A percentile compares a stretch with the other conserved stretches of the same genome.
phyloP scores from a whole-genome alignment of 2,888 invertebrate species.

The Mythimna impura region DNA sequence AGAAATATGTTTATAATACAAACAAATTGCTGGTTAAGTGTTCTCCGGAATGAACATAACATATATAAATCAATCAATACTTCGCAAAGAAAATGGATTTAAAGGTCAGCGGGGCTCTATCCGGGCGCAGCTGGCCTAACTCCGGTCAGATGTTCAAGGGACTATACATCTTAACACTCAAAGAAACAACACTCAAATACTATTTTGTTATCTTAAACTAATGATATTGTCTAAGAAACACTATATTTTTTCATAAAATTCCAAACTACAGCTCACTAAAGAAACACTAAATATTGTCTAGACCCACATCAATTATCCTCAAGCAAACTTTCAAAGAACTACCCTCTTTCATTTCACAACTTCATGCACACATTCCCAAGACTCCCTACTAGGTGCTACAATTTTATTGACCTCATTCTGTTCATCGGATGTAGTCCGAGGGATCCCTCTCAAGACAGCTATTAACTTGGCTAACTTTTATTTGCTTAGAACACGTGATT shows the following conservation, averaged over 20 bases:
- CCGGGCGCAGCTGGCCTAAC: too few species aligned
- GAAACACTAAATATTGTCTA: conserved; percentile 1
- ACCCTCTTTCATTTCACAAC: conserved; percentile 11
- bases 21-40: too few species aligned
- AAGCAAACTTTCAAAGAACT: conserved; percentile 5
- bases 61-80: too few species aligned
- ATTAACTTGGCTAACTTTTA: conserved; percentile 64
- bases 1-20: too few species aligned
- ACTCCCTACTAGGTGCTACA: conserved; percentile 41
- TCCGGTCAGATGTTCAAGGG: too few species aligned
- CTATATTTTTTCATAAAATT: not conserved
- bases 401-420: conserved; percentile 59
- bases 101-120: too few species aligned
- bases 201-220: not conserved
- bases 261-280: not conserved
- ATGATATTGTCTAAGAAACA: not conserved
- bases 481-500: conserved; percentile 64
- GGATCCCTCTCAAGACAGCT: conserved; percentile 61
- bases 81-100: too few species aligned
- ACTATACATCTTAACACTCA: too few species aligned
- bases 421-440: conserved; percentile 45
- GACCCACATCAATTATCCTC: not conserved
- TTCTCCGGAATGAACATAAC: too few species aligned
- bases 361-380: conserved; percentile 23
- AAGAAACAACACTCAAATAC: not conserved